Conservation (phyloP, 2,113 vertebrate species). For the Cervus canadensis region DNA sequence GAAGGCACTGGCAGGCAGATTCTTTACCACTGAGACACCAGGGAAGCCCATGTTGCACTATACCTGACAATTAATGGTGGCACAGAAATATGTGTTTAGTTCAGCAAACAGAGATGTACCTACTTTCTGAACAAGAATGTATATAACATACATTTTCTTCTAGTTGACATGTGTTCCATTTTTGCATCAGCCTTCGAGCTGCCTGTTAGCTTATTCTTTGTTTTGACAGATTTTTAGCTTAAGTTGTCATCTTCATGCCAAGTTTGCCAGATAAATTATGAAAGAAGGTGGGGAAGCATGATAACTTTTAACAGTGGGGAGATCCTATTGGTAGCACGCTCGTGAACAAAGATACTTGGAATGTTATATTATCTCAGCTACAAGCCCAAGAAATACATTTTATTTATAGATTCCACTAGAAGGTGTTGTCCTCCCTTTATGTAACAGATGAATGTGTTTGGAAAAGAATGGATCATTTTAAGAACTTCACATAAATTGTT, state of each 20-base stretch:
- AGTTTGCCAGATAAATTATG: conserved; percentile 5
- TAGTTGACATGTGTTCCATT: neutral
- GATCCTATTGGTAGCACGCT: neutral
- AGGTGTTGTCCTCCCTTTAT: neutral
- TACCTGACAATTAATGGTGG: neutral
- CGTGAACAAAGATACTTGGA: conserved; percentile 31
- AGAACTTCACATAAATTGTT: neutral
- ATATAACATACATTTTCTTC: neutral
- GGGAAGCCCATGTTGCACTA: neutral
- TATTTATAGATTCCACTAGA: conserved; percentile 36
- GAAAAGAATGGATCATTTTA: neutral
- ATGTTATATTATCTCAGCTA: conserved; percentile 2
- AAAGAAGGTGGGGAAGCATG: conserved; percentile 19
- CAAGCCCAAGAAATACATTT: neutral
- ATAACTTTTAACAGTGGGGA: conserved; percentile 27
- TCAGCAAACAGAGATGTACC: neutral
- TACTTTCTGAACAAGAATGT: conserved; percentile 17
- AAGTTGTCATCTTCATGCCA: conserved; percentile 55
- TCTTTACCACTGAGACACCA: neutral
- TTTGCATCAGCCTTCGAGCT: conserved; percentile 3
- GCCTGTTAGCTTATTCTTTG: conserved; percentile 54
- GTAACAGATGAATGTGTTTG: neutral
- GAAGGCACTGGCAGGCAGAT: neutral
- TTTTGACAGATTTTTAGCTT: conserved; percentile 59
- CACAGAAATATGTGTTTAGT: neutral